Evolutionary conservation across 2,888 invertebrate genomes (phyloP).

Genomic region (Ecliptopera silaceata): DNA sequence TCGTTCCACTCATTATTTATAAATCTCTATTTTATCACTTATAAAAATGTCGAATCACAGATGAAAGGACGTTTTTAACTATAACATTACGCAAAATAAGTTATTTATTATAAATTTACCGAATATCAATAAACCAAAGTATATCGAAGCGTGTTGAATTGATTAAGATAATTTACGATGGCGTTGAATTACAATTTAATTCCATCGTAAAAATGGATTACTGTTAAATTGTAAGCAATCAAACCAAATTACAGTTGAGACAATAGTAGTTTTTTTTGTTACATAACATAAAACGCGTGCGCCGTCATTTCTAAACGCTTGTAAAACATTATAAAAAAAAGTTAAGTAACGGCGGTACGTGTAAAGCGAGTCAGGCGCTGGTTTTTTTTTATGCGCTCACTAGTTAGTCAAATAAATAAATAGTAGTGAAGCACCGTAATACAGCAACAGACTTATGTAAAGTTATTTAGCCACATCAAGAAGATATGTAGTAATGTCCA

Average conservation of each 20-base stretch:
- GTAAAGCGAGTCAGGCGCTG: too few species aligned
- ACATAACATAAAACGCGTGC: too few species aligned
- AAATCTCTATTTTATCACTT: not conserved
- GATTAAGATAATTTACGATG: constrained; percentile 29
- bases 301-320: too few species aligned
- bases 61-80: constrained; percentile 5
- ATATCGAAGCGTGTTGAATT: constrained; percentile 28
- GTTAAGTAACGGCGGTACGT: not conserved
- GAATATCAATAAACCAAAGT: constrained; percentile 36
- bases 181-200: not conserved
- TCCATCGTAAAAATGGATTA: too few species aligned
- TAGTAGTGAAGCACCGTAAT: not conserved
- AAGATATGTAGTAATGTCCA: not conserved
- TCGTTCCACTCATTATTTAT: constrained; percentile 2
- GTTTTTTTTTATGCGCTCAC: too few species aligned
- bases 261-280: too few species aligned
- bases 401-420: too few species aligned
- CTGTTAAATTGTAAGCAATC: constrained; percentile 8
- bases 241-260: constrained; percentile 11
- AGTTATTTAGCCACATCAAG: not conserved
- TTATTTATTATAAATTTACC: constrained; percentile 21
- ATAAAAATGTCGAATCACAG: constrained; percentile 8
- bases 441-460: constrained; percentile 4
- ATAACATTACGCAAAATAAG: constrained; percentile 29
- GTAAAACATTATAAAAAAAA: too few species aligned